phyloP scores from a whole-genome alignment of 35 echinoderm and acorn worm genomes.

The Anneissia japonica region DNA sequence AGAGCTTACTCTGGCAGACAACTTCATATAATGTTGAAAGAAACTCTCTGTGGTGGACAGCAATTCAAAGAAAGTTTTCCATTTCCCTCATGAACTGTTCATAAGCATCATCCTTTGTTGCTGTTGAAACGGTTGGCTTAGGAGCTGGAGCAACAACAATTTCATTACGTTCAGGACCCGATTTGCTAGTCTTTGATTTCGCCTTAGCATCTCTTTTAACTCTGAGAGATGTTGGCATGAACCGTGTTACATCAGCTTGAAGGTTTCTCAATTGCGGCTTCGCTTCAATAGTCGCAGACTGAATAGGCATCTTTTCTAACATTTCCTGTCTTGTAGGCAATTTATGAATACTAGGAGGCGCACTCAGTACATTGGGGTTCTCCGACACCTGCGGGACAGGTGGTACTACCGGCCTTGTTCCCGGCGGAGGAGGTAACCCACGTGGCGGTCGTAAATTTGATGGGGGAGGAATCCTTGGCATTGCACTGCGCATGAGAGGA shows the following conservation, averaged over 20 bases:
- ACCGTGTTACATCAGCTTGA: constrained; percentile 83
- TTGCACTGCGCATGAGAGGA: constrained; percentile 42
- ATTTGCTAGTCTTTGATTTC: constrained; percentile 56
- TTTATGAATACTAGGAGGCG: constrained; percentile 78
- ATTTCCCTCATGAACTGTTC: constrained; percentile 99
- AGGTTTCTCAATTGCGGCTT: constrained; percentile 96
- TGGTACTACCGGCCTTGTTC: constrained; percentile 21
- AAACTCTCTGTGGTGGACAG: not conserved
- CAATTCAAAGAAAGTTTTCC: constrained; percentile 53
- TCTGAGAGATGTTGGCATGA: constrained; percentile 74
- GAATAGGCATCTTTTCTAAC: constrained; percentile 37
- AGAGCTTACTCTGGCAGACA: not conserved
- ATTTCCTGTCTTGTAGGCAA: constrained; percentile 53
- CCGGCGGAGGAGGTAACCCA: constrained; percentile 27
- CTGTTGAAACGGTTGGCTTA: constrained; percentile 33
- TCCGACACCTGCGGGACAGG: constrained; percentile 12
- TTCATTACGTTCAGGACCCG: constrained; percentile 24
- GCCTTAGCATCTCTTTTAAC: constrained; percentile 78
- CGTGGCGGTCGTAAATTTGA: constrained; percentile 55
- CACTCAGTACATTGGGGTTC: constrained; percentile 93
- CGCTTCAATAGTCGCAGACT: constrained; percentile 86
- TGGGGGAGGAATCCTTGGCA: constrained; percentile 52
- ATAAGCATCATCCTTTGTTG: constrained; percentile 96
- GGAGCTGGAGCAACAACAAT: constrained; percentile 24
- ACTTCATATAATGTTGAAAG: not conserved